Evolutionary conservation across 2,113 vertebrate species (phyloP), one percentile per base, ranked within the genome.

Genomic region (Paramisgurnus dabryanus): DNA sequence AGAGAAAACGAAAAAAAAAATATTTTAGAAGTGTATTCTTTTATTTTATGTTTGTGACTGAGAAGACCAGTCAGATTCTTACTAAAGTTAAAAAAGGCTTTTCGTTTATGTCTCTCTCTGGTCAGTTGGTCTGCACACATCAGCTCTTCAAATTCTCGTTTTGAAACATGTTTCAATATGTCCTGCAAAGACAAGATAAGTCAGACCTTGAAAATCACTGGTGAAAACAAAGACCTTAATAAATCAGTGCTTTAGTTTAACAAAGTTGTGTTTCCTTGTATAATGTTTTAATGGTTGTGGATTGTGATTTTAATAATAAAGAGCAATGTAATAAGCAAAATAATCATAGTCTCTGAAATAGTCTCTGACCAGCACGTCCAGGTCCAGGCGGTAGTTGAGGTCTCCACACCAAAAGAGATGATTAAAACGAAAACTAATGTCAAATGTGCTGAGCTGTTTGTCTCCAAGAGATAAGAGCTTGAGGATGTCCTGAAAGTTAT

Each of bases 51-150:
- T 11, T 18, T 75, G 22, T 49, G 2, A 18, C 7, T 55, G 43
- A 6, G 12, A 64, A 60, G 61, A 41, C 40, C n/a, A 7, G 1
- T 65, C 40, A 15, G 8, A 34, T 17, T 80, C 94, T 93, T 87
- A 97, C 95, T 91, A 89, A 96, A 97, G 79, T 75, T 90, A 79
- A 95, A 92, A 85, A 96, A 96, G 78, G 93, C 93, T 75, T 96
- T 96, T 87, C 92, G 94, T 89, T 92, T 95, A 86, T 94, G 94
- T 40, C 92, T 88, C 83, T 97, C 95, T 83, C 92, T 85, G 61
- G 71, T 95, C 76, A 96, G 92, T 88, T 97, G 95, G 87, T 97
- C 95, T 0, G 94, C 93, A 80, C 92, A 93, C 90, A 95, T 91
- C n/a, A 97, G 93, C 53, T 92, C 86, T 17, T 94, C 93, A 80